phyloP scores from a whole-genome alignment of 2,888 invertebrate genomes.

The Morpho helenor region DNA sequence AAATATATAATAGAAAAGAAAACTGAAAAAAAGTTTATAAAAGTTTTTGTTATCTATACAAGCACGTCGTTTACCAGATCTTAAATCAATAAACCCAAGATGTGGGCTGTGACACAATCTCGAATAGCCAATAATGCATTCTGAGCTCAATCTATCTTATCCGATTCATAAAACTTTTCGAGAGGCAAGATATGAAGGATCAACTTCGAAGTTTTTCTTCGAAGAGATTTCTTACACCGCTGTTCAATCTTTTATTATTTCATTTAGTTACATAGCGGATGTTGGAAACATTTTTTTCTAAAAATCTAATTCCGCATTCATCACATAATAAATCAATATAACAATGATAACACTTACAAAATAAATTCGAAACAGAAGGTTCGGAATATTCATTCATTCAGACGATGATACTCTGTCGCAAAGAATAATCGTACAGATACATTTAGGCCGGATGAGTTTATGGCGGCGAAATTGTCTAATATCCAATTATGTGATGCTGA shows the following conservation, averaged over 20 bases:
- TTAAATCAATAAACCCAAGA: constrained; percentile 23
- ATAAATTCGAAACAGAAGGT: too few species aligned
- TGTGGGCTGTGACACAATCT: constrained; percentile 51
- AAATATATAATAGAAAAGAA: too few species aligned
- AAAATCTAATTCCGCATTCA: too few species aligned
- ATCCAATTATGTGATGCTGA: constrained; percentile 23
- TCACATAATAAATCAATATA: too few species aligned
- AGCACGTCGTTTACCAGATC: constrained; percentile 3
- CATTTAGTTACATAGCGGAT: background rate
- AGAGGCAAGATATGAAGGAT: constrained; percentile 45
- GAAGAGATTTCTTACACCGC: constrained; percentile 20
- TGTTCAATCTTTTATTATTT: constrained; percentile 14
- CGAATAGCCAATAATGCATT: constrained; percentile 66
- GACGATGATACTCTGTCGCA: background rate
- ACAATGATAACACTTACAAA: too few species aligned
- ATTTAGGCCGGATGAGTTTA: constrained; percentile 8
- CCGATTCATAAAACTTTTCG: constrained; percentile 65
- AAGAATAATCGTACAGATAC: background rate
- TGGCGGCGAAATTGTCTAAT: constrained; percentile 11
- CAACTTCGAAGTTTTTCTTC: constrained; percentile 54
- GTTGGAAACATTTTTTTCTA: background rate
- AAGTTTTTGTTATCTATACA: background rate
- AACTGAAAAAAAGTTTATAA: background rate
- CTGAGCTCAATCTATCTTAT: constrained; percentile 61
- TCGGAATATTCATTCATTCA: too few species aligned